Conservation (phyloP, 2,113 vertebrate species). For the Prunella himalayana region DNA sequence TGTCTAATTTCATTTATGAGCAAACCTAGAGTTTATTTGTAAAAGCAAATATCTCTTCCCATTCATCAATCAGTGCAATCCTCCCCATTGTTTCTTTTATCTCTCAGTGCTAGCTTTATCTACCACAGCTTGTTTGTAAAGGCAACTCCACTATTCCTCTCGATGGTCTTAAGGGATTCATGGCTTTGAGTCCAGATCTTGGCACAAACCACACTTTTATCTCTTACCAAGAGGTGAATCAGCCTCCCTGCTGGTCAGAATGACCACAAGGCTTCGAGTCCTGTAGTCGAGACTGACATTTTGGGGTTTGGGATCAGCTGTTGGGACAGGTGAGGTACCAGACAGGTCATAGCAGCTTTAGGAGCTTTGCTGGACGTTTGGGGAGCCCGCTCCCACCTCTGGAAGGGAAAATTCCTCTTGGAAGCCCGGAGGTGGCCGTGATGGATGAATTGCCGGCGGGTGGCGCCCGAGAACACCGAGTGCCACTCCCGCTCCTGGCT, state of each 20-base stretch:
- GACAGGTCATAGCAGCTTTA: background rate
- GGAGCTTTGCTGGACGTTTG: background rate
- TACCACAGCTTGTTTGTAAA: no score
- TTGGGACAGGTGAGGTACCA: background rate
- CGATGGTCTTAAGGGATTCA: background rate
- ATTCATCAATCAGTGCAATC: no score
- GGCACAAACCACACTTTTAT: background rate
- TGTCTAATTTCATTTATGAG: no score
- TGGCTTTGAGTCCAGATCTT: background rate
- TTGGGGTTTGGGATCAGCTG: background rate
- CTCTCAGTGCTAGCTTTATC: no score
- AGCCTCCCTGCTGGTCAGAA: background rate
- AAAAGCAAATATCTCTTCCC: no score
- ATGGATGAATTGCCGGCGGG: background rate
- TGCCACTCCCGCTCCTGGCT: fast-evolving
- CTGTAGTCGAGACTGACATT: background rate
- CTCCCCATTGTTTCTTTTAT: no score
- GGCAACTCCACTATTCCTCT: no score
- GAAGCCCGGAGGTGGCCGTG: background rate
- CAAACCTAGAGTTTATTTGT: no score
- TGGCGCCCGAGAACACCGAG: background rate
- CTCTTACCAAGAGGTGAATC: background rate
- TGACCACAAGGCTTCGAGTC: background rate
- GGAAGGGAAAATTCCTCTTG: no score
- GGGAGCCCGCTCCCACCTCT: fast-evolving